Percentiles rank a stretch among this genome's conserved stretches.
These are phyloP conservation scores for Crossaster papposus DNA, from an alignment of 53 echinoderm and acorn worm species.

Conservation along the genomic window DNA sequence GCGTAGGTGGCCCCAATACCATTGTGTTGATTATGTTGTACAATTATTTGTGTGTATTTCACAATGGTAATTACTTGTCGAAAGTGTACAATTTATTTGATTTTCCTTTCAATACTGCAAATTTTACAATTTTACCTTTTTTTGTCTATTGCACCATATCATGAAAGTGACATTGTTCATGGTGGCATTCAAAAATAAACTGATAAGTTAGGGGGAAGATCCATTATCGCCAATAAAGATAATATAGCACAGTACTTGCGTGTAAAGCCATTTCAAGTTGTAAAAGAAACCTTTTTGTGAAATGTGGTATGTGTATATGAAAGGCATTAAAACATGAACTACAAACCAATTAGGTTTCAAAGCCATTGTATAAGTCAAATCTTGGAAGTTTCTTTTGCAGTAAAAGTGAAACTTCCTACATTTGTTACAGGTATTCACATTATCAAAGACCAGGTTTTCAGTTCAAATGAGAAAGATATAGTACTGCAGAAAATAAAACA, in stretches of 20 bases:
- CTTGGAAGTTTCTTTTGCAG: neutral
- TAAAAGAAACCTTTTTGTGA: neutral
- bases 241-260: neutral
- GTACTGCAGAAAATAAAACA: constrained; percentile 23
- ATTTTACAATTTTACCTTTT: neutral
- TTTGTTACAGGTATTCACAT: neutral
- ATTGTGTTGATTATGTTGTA: neutral
- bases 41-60: neutral
- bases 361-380: too few species aligned
- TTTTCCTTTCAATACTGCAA: neutral
- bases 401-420: neutral
- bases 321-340: too few species aligned
- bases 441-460: neutral
- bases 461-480: neutral
- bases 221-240: neutral
- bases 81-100: neutral
- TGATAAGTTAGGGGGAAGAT: neutral
- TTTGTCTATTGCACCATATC: constrained; percentile 50
- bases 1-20: neutral
- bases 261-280: neutral
- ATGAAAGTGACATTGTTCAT: constrained; percentile 33
- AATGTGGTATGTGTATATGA: too few species aligned
- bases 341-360: too few species aligned
- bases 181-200: constrained; percentile 16
- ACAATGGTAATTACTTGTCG: neutral